Base-by-base conservation (phyloP, 1,140 invertebrate genomes). In the Paraescarpia echinospica region DNA sequence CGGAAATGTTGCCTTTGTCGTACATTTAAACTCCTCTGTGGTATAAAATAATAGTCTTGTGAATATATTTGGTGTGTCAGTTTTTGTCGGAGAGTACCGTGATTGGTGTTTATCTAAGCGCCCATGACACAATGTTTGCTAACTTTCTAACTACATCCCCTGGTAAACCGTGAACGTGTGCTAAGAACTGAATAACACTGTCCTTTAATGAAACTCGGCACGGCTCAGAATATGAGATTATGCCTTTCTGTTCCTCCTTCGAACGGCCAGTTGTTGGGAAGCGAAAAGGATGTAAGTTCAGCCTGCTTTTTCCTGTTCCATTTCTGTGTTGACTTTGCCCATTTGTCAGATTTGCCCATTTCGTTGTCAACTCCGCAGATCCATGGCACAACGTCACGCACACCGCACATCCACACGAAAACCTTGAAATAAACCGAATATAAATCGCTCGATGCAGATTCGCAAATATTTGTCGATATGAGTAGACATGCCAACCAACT, bases 231-330 rank as follows among this genome's bases (percentile, higher is more conserved):
- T 77, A 77, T 77, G 59, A 77, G 59, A 77, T 77, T 77, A 77
- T 77, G 59, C 91, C 33, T 89, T 92, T 92, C 33, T 92, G 41
- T 92, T 92, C 34, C 59, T 92, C 91, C 14, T 89, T n/a, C 88
- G 33, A 92, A 51, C 59, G 48, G 8, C 33, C 12, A 92, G 92
- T 92, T 92, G 33, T 89, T 92, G 88, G 92, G 92, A 89, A 88
- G 48, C 33, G 92, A 92, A 34, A 92, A 92, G 88, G 92, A 92
- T 89, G 92, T 92, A 92, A 92, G 92, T 92, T 34, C 51, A 91
- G 35, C 18, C 89, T 35, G 89, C 35, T 35, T 90, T 35, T 90
- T 35, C 33, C 35, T 12, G n/a, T 48, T 91, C 91, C 41, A 51
- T 91, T 91, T 35, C 34, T 91, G 48, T 90, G 34, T 34, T 90